Conservation (phyloP, 1,140 invertebrate species). For the Pseudoatta argentina region DNA sequence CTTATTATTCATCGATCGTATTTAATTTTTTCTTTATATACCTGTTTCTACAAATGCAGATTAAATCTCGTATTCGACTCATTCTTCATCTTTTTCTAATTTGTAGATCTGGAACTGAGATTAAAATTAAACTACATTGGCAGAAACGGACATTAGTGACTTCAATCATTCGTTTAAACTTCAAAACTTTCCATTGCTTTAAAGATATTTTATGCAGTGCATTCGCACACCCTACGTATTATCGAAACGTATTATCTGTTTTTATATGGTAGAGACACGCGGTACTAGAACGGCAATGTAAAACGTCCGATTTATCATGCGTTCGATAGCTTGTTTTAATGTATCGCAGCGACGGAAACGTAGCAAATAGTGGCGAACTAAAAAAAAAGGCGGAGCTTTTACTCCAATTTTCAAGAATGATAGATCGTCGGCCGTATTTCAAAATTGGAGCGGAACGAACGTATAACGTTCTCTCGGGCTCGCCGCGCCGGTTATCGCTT, state of each 20-base stretch:
- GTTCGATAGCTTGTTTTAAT: slow-evolving; percentile 63
- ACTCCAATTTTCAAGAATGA: slow-evolving; percentile 64
- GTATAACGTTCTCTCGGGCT: not conserved
- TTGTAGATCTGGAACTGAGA: no score
- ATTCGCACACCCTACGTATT: slow-evolving; percentile 2
- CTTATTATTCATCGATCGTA: not conserved
- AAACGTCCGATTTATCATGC: slow-evolving; percentile 61
- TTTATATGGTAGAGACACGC: not conserved
- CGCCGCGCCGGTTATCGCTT: slow-evolving; percentile 31
- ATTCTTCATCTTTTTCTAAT: no score
- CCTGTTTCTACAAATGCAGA: no score
- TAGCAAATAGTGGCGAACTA: slow-evolving; percentile 45
- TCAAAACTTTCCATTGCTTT: not conserved
- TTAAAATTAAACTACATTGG: no score
- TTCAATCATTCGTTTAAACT: not conserved
- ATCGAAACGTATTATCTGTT: slow-evolving; percentile 8
- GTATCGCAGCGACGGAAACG: slow-evolving; percentile 53
- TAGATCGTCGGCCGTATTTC: slow-evolving; percentile 57
- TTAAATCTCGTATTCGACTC: no score
- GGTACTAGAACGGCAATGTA: slow-evolving; percentile 29
- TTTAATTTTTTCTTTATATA: not conserved
- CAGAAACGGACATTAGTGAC: not conserved
- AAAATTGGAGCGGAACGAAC: slow-evolving; percentile 58
- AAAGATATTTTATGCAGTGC: not conserved
- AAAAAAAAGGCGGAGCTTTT: slow-evolving; percentile 55